Evolutionary conservation across 1,140 invertebrate genomes (phyloP).

Genomic region (Drosophila fuyamai): DNA sequence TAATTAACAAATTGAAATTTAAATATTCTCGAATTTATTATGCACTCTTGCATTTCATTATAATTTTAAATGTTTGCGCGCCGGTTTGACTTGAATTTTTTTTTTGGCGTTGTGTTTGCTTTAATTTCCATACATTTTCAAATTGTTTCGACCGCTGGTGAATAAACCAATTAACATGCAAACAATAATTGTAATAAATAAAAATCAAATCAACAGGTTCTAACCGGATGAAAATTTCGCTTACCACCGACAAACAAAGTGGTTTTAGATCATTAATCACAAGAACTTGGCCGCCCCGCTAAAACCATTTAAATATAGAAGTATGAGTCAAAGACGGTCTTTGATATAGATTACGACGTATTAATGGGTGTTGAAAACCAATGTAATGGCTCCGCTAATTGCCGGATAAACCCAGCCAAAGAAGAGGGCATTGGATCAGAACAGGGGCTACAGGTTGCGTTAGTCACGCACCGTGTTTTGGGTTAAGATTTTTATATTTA

Average conservation of each 20-base stretch:
- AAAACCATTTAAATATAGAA: constrained; percentile 2
- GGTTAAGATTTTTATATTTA: constrained; percentile 44
- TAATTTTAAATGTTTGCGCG: constrained; percentile 34
- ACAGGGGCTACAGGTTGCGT: constrained; percentile 5
- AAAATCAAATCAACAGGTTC: constrained; percentile 28
- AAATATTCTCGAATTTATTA: constrained; percentile 49
- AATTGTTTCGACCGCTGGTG: constrained; percentile 53
- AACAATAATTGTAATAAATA: constrained; percentile 50
- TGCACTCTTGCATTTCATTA: constrained; percentile 35
- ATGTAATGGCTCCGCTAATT: constrained; percentile 41
- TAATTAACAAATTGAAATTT: constrained; percentile 55
- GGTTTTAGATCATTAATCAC: constrained; percentile 50
- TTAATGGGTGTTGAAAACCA: constrained; percentile 38
- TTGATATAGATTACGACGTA: constrained; percentile 25
- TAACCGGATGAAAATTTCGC: constrained; percentile 66
- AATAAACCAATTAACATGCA: constrained; percentile 75
- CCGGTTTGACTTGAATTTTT: constrained; percentile 49
- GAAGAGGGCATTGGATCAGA: constrained; percentile 41
- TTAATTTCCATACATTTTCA: constrained; percentile 51
- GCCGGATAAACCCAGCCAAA: constrained; percentile 31
- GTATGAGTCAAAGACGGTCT: constrained; percentile 42
- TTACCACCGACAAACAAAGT: constrained; percentile 24
- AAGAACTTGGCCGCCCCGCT: constrained; percentile 14
- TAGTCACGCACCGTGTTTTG: constrained; percentile 42
- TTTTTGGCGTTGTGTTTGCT: constrained; percentile 37